Conservation (phyloP, 2,113 vertebrate genomes). For the Bos javanicus region DNA sequence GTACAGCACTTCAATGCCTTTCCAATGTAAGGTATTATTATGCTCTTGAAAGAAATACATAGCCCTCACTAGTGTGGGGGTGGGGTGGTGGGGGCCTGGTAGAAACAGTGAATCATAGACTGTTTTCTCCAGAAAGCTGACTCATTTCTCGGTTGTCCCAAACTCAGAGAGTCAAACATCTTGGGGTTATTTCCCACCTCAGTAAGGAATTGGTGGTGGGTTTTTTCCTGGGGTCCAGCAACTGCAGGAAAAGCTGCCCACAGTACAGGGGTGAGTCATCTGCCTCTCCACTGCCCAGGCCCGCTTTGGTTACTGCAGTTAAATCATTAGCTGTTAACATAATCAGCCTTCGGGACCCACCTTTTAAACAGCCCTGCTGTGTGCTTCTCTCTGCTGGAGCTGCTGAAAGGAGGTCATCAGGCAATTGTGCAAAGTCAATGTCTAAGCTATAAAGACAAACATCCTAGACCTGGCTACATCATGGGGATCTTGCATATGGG, state of each 20-base stretch:
- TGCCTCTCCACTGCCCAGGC: not conserved
- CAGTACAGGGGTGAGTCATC: no score
- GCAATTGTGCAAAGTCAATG: not conserved
- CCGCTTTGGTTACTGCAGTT: not conserved
- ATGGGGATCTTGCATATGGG: not conserved
- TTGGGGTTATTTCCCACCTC: constrained; percentile 29
- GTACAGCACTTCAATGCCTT: constrained; percentile 1
- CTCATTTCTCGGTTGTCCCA: constrained; percentile 39
- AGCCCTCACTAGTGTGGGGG: not conserved
- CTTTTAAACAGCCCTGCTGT: constrained; percentile 3
- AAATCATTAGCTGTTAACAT: not conserved
- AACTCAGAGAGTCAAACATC: not conserved
- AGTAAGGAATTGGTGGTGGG: not conserved
- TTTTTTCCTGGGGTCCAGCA: not conserved
- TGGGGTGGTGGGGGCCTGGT: not conserved
- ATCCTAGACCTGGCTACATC: not conserved
- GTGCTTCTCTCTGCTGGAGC: not conserved
- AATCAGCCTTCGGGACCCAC: not conserved
- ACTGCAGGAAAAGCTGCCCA: not conserved
- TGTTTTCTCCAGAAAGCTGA: constrained; percentile 52
- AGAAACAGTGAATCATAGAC: not conserved
- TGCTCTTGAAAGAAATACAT: constrained; percentile 37
- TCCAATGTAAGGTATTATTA: constrained; percentile 43
- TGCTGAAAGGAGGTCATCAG: constrained; percentile 38
- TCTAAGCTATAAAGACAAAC: not conserved